Conservation (phyloP, 2,113 vertebrate genomes). For the Callaeas wilsoni region DNA sequence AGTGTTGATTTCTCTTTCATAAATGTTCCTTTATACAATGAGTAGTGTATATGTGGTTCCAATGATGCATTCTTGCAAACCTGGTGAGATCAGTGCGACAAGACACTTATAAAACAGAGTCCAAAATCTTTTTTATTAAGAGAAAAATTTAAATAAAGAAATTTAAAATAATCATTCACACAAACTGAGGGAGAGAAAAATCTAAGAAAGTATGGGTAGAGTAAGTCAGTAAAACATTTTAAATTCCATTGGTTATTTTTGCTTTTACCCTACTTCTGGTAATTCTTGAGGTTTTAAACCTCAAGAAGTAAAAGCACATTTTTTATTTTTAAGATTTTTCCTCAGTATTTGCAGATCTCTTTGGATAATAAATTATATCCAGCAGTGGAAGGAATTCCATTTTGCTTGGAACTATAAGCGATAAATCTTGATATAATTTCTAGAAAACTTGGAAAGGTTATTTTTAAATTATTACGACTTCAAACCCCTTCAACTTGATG, state of each 20-base stretch:
- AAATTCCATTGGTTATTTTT: neutral
- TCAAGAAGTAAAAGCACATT: neutral
- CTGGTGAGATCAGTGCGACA: neutral
- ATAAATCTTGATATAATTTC: neutral
- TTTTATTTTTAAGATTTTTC: neutral
- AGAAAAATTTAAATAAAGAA: neutral
- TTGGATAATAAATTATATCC: neutral
- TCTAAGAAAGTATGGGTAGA: neutral
- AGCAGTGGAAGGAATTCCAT: neutral
- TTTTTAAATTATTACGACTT: neutral
- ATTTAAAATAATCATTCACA: neutral
- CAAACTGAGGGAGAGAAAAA: neutral
- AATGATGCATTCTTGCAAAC: neutral
- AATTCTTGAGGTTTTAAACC: neutral
- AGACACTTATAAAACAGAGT: neutral
- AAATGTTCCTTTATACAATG: neutral
- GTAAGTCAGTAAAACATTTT: neutral
- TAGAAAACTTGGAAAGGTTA: neutral
- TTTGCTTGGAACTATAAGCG: neutral
- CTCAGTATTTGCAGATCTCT: neutral
- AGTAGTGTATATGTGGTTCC: neutral
- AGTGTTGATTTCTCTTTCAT: neutral
- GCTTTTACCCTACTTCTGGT: neutral
- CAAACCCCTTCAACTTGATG: neutral
- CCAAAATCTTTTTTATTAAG: neutral